These are phyloP conservation scores for Akabosia matsudoensis DNA, from an alignment of 1,140 invertebrate genomes.

Conservation along the genomic window DNA sequence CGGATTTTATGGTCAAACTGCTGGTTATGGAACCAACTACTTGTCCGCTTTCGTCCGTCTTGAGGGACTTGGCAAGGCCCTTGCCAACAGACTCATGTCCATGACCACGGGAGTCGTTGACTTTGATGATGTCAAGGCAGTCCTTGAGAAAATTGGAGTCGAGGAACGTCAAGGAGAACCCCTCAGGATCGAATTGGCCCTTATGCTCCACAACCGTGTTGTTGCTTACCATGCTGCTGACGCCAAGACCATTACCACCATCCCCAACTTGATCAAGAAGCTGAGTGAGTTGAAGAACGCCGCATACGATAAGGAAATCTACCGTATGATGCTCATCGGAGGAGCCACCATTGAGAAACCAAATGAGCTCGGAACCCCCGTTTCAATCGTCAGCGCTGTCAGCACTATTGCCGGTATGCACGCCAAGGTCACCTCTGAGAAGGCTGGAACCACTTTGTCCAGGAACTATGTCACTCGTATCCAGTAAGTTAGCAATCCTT, in stretches of 20 bases:
- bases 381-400: conserved; percentile 35
- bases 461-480: conserved; percentile 28
- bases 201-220: conserved; percentile 39
- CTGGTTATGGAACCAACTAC: conserved; percentile 42
- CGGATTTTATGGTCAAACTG: conserved; percentile 39
- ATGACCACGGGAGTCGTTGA: conserved; percentile 40
- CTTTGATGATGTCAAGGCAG: conserved; percentile 32
- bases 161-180: conserved; percentile 35
- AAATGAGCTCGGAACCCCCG: conserved; percentile 40
- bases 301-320: conserved; percentile 41
- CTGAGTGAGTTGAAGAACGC: conserved; percentile 31
- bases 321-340: conserved; percentile 40
- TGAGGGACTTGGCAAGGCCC: conserved; percentile 44
- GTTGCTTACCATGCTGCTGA: conserved; percentile 45
- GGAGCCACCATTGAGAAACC: conserved; percentile 39
- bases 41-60: conserved; percentile 41
- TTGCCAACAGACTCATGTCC: conserved; percentile 37
- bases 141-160: conserved; percentile 44
- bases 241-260: conserved; percentile 36
- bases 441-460: conserved; percentile 32
- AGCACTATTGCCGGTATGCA: conserved; percentile 24
- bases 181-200: conserved; percentile 41
- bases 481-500: conserved; percentile 37
- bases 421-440: conserved; percentile 37
- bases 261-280: conserved; percentile 44